A percentile compares a stretch with the other conserved stretches of the same genome.
Conservation (phyloP, 2,797 vertebrate species). For the Pipistrellus kuhlii region DNA sequence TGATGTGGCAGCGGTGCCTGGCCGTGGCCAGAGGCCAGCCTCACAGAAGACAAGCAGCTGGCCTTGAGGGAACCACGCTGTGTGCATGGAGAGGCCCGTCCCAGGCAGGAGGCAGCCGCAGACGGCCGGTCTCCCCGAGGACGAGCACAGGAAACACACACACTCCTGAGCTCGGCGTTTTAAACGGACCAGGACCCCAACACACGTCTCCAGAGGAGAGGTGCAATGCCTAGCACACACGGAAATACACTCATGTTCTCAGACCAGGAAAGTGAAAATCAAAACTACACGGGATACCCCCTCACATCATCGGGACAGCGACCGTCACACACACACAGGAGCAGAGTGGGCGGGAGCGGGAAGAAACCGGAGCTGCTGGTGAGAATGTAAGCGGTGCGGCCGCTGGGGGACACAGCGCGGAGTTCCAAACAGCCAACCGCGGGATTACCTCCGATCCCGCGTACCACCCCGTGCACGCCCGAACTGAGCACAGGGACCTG, state of each 20-base stretch:
- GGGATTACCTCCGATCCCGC: neutral
- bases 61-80: neutral
- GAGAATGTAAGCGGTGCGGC: neutral
- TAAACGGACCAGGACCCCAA: no score
- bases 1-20: no score
- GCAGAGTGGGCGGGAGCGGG: neutral
- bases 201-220: neutral
- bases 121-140: no score
- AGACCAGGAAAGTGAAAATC: neutral
- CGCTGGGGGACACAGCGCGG: no score
- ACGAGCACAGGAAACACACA: fast-evolving
- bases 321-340: neutral
- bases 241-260: neutral
- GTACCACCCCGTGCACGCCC: neutral
- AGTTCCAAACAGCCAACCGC: neutral
- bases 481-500: neutral
- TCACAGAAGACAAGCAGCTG: neutral
- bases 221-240: neutral
- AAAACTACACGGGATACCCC: neutral
- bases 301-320: neutral
- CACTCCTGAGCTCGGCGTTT: neutral
- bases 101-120: no score
- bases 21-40: neutral
- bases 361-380: neutral
- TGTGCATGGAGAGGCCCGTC: neutral